Percentiles rank a stretch among this genome's conserved stretches.
Evolutionary conservation across 2,888 invertebrate genomes (phyloP).

Genomic region (Carterocephalus palaemon): DNA sequence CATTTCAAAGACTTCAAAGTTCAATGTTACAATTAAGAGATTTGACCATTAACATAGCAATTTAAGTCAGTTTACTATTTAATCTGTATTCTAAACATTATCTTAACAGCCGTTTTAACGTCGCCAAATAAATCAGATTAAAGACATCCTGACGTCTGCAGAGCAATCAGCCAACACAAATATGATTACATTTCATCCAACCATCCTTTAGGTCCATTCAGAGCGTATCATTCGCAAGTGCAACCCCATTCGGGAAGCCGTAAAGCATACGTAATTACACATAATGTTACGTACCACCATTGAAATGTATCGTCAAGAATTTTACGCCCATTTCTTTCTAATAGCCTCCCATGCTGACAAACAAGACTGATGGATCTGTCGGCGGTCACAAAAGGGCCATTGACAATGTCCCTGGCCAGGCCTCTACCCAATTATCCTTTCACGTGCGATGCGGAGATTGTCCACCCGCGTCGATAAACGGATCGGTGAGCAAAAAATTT

Average conservation of each 20-base stretch:
- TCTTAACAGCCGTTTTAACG: not conserved
- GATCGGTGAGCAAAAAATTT: constrained; percentile 42
- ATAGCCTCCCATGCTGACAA: constrained; percentile 53
- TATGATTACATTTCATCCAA: constrained; percentile 10
- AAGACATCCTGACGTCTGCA: not conserved
- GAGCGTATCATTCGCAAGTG: constrained; percentile 35
- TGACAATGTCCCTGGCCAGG: constrained; percentile 52
- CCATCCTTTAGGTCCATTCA: constrained; percentile 1
- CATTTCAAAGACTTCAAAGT: too few relatives aligned
- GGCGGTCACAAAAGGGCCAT: constrained; percentile 61
- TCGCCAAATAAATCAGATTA: not conserved
- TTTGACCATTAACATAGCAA: too few relatives aligned
- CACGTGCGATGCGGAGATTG: constrained; percentile 44
- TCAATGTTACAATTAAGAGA: too few relatives aligned
- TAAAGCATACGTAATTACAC: constrained; percentile 59
- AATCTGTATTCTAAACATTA: too few relatives aligned
- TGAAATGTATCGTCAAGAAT: constrained; percentile 59
- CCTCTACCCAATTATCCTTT: constrained; percentile 59
- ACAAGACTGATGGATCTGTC: constrained; percentile 66
- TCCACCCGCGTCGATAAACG: constrained; percentile 44
- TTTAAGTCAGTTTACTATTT: too few relatives aligned
- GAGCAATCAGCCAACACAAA: constrained; percentile 5
- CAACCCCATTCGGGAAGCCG: constrained; percentile 45
- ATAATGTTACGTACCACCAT: constrained; percentile 51
- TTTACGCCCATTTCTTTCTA: constrained; percentile 68